Base-by-base conservation (phyloP, 1,140 invertebrate species). In the Euglossa dilemma region DNA sequence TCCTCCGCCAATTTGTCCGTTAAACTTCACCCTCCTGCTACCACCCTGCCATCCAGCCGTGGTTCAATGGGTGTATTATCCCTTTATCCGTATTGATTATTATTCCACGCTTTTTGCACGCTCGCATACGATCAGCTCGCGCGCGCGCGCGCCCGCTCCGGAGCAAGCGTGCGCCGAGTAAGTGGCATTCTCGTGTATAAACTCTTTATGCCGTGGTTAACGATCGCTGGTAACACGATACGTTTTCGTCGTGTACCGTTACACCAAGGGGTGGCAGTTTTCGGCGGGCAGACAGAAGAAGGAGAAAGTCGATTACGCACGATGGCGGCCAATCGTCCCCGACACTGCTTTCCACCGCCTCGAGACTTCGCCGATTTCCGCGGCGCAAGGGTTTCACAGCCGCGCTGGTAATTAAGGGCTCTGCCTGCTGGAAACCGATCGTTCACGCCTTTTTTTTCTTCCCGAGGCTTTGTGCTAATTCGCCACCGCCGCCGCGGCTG, bases 191-290 rank as follows among this genome's bases (percentile, higher is more conserved):
- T 89, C 88, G 83, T 70, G 80, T 89, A 89, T 89, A 84, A 89
- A 89, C 88, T 89, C 88, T 89, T 89, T 89, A 89, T 89, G 81
- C 85, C 75, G 85, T 91, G 91, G 91, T 93, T 93, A 93, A 92
- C 92, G 92, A 93, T 93, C 90, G 90, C 84, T 73, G 79, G 91
- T 91, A 93, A 93, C 87, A 90, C 87, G 92, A 93, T 92, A 92
- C 91, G 92, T 92, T 93, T 74, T 93, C 90, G 90, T 93, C 92
- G 91, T 93, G 90, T 92, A 92, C 91, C 92, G 92, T 93, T 93
- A 93, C 91, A 90, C 64, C 87, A 47, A 85, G 85, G 89, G 89
- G 90, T 85, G 90, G 89, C 90, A 89, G 92, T 91, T 91, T 36
- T 90, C 14, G 88, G 82, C 80, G 74, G 85, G 78, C 79, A 87